Conservation (phyloP, 2,888 invertebrate species). For the Diloba caeruleocephala region DNA sequence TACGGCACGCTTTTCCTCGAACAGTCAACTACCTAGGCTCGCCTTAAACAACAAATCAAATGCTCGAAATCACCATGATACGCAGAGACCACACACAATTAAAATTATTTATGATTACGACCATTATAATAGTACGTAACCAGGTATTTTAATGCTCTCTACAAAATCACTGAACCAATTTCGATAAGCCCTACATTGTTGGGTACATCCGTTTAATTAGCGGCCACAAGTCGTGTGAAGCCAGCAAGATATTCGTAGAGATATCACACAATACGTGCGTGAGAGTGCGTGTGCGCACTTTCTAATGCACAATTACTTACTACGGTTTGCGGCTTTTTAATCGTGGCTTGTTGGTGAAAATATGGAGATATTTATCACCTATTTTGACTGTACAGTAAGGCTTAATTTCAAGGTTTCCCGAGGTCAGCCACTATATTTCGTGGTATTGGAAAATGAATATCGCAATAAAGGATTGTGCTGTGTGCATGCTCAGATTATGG, state of each 20-base stretch:
- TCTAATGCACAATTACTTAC: constrained; percentile 60
- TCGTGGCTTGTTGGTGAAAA: constrained; percentile 45
- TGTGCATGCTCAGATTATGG: no score
- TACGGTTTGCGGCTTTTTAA: constrained; percentile 49
- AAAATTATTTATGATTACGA: constrained; percentile 17
- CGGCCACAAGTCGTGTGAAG: constrained; percentile 57
- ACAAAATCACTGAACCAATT: constrained; percentile 58
- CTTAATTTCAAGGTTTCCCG: no score
- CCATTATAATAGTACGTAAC: constrained; percentile 31
- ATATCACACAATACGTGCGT: constrained; percentile 55
- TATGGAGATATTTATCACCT: no score
- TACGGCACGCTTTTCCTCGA: no score
- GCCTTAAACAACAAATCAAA: no score
- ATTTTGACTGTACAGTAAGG: no score
- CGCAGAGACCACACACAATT: constrained; percentile 27
- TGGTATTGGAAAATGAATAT: no score
- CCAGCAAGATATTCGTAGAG: constrained; percentile 53
- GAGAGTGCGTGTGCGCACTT: constrained; percentile 64
- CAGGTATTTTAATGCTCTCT: constrained; percentile 50
- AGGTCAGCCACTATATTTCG: no score
- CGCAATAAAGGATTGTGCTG: no score
- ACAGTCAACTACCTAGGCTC: no score
- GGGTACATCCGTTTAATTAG: constrained; percentile 55
- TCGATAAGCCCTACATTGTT: constrained; percentile 57
- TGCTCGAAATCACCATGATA: constrained; percentile 3